phyloP scores from a whole-genome alignment of 1,140 invertebrate genomes.

The Penaeus chinensis region DNA sequence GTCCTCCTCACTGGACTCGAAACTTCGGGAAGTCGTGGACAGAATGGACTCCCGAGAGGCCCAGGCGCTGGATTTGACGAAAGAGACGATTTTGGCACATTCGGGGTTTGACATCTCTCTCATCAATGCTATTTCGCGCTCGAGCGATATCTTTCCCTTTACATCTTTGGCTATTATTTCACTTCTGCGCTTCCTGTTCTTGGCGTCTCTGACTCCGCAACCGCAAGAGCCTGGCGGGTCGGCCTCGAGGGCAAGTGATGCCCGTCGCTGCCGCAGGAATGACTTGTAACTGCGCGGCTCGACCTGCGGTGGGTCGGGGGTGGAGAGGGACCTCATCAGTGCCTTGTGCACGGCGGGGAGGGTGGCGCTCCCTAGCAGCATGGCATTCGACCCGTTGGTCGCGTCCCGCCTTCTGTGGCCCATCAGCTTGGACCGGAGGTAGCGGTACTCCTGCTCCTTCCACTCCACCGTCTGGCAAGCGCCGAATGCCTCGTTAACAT shows the following conservation, averaged over 20 bases:
- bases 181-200: slow-evolving; percentile 5
- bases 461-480: slow-evolving; percentile 53
- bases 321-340: slow-evolving; percentile 38
- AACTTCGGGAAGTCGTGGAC: slow-evolving; percentile 29
- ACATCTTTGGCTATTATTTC: slow-evolving; percentile 1
- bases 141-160: neutral
- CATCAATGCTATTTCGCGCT: slow-evolving; percentile 2
- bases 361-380: neutral
- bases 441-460: slow-evolving; percentile 53
- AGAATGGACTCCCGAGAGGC: slow-evolving; percentile 37
- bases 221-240: slow-evolving; percentile 17
- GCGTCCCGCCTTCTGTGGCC: slow-evolving; percentile 34
- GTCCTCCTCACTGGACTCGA: slow-evolving; percentile 40
- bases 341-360: slow-evolving; percentile 38
- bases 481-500: slow-evolving; percentile 48
- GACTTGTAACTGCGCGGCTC: slow-evolving; percentile 30
- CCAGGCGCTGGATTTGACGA: slow-evolving; percentile 45
- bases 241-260: slow-evolving; percentile 24
- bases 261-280: slow-evolving; percentile 25
- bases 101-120: slow-evolving; percentile 2
- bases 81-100: slow-evolving; percentile 43
- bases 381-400: neutral
- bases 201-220: slow-evolving; percentile 33
- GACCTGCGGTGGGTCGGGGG: slow-evolving; percentile 43
- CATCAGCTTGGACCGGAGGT: slow-evolving; percentile 34